Evolutionary conservation across 2,113 vertebrate species (phyloP), one percentile per base, ranked within the genome.

Genomic region (Atlantisia rogersi): DNA sequence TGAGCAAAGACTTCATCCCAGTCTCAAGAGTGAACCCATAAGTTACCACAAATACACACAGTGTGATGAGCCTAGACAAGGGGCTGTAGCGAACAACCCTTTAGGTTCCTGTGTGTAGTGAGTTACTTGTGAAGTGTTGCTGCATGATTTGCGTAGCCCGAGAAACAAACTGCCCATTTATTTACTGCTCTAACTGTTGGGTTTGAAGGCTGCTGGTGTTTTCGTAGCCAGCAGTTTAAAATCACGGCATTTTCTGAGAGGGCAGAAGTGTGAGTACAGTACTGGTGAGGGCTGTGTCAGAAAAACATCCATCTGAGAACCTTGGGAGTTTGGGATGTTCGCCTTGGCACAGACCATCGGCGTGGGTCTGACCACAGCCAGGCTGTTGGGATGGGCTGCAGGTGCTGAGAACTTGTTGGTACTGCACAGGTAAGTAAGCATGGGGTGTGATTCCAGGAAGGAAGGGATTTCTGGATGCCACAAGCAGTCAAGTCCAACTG

Each of bases 1-100:
- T 99, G 94, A 76, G 68, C 31, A 15, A 26, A 59, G 40, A 6
- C 26, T 69, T 20, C 28, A 28, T n/a, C 32, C 40, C 11, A 15
- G 5, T 11, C 58, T 39, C 18, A 22, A 17, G 81, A 20, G 42
- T 44, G 56, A 25, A 48, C 59, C 68, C 3, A 0, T 53, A 22
- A 82, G 28, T 62, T 21, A 24, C 24, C 59, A 53, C 2, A 4
- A 29, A 14, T 6, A 11, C 15, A 19, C 48, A 62, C 12, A 12
- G 44, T 65, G 62, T 44, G 13, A 32, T 16, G 11, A 39, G 10
- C 10, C 35, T 59, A 9, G 40, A 10, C 16, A 37, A 64, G 31
- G 19, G 7, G 19, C 69, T 55, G 0, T 6, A 15, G 17, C 32
- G 55, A n/a, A 52, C 16, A 42, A 12, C 24, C 26, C n/a, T 48